These are phyloP conservation scores for Epizoanthus stellaris DNA, from an alignment of 92 coral and sea anemone genomes.

Conservation along the genomic window DNA sequence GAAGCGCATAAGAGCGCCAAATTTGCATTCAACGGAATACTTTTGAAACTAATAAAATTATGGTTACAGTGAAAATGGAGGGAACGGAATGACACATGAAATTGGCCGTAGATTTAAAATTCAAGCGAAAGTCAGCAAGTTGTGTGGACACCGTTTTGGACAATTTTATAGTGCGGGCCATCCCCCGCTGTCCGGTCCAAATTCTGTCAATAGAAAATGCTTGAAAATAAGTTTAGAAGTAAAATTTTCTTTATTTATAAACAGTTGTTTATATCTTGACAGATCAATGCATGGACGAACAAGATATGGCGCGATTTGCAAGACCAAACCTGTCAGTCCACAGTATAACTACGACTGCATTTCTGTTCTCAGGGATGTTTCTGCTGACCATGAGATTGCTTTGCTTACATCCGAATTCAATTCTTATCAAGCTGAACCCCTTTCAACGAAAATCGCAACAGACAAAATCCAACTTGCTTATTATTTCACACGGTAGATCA, in stretches of 20 bases:
- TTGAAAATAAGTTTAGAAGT: background rate
- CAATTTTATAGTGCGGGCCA: too few species aligned
- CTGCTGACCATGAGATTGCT: background rate
- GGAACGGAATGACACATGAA: too few species aligned
- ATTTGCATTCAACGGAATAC: too few species aligned
- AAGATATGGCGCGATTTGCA: background rate
- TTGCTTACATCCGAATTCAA: background rate
- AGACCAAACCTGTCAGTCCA: background rate
- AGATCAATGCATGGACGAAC: slow-evolving; percentile 1
- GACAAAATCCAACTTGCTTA: slow-evolving; percentile 58
- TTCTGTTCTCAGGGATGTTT: background rate
- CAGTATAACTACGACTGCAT: background rate
- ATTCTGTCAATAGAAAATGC: background rate
- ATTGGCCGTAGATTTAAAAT: too few species aligned
- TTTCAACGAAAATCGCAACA: background rate
- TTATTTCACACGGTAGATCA: slow-evolving; percentile 84
- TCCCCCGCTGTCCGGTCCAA: too few species aligned
- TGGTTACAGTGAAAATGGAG: too few species aligned
- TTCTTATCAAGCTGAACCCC: slow-evolving; percentile 14
- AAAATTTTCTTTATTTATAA: background rate
- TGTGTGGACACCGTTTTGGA: too few species aligned
- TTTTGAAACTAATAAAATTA: too few species aligned
- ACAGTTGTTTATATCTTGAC: background rate
- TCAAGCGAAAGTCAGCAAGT: too few species aligned
- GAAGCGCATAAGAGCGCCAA: too few species aligned